A percentile compares a stretch with the other conserved stretches of the same genome.
Conservation (phyloP, 2,888 invertebrate species). For the Harpalus rufipes region DNA sequence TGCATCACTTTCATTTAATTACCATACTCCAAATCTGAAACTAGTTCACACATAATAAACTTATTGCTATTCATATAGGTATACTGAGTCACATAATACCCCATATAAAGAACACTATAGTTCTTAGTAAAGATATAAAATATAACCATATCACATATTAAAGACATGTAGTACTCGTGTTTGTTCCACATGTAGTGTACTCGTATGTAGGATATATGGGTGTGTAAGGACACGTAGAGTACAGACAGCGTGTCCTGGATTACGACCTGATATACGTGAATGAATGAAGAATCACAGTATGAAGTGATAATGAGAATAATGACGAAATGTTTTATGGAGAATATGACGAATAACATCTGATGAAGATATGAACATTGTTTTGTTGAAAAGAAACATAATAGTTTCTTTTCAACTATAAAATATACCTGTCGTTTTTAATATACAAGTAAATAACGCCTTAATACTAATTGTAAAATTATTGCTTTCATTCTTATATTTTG, state of each 20-base stretch:
- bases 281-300: slow-evolving; percentile 5
- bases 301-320: not conserved
- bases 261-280: slow-evolving; percentile 58
- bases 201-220: slow-evolving; percentile 39
- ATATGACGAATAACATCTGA: not conserved
- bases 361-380: not conserved
- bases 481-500: too few species aligned
- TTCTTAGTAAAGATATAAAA: not conserved
- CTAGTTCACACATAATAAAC: not conserved
- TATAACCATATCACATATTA: not conserved
- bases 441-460: too few species aligned
- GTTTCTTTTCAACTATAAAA: too few species aligned
- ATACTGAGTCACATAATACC: not conserved
- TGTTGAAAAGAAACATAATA: not conserved
- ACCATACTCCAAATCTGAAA: not conserved
- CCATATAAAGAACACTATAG: not conserved
- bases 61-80: not conserved
- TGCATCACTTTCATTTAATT: not conserved
- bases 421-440: too few species aligned
- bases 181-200: not conserved
- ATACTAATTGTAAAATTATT: too few species aligned
- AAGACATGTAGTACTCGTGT: not conserved
- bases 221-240: slow-evolving; percentile 21
- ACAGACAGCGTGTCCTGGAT: slow-evolving; percentile 55
- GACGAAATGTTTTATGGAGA: not conserved